phyloP scores from a whole-genome alignment of 2,113 vertebrate species.

The Apeltes quadracus region DNA sequence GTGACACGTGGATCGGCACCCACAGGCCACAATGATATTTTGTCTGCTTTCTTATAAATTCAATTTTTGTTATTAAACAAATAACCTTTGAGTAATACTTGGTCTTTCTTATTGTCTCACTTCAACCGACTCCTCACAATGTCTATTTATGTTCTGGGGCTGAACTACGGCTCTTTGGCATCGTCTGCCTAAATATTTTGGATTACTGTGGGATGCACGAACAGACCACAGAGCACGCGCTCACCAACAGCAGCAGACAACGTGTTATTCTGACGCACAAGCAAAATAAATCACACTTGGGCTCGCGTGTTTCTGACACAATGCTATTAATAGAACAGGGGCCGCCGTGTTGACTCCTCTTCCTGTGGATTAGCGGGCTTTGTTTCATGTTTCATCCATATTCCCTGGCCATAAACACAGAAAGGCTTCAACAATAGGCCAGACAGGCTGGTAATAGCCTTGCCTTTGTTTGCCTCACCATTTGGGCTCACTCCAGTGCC shows the following conservation, averaged over 20 bases:
- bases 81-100: background rate
- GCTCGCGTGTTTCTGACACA: conserved; percentile 71
- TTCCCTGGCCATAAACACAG: conserved; percentile 77
- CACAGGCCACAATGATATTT: background rate
- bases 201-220: conserved; percentile 49
- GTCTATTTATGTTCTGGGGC: conserved; percentile 51
- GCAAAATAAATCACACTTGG: conserved; percentile 75
- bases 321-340: conserved; percentile 68
- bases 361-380: conserved; percentile 75
- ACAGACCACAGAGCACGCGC: conserved; percentile 26
- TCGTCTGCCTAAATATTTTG: conserved; percentile 59
- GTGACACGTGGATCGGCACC: too few relatives aligned
- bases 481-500: conserved; percentile 79
- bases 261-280: conserved; percentile 60
- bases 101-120: conserved; percentile 25
- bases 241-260: conserved; percentile 39
- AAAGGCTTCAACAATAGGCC: conserved; percentile 76
- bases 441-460: conserved; percentile 79
- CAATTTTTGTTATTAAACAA: background rate
- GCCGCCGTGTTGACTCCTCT: conserved; percentile 73
- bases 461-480: conserved; percentile 78
- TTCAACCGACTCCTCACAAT: conserved; percentile 40
- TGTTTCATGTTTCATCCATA: conserved; percentile 81
- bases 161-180: conserved; percentile 55
- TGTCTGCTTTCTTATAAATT: conserved; percentile 10